A percentile compares a stretch with the other conserved stretches of the same genome.
Conservation (phyloP, 2,797 vertebrate genomes). For the Myotis daubentonii region DNA sequence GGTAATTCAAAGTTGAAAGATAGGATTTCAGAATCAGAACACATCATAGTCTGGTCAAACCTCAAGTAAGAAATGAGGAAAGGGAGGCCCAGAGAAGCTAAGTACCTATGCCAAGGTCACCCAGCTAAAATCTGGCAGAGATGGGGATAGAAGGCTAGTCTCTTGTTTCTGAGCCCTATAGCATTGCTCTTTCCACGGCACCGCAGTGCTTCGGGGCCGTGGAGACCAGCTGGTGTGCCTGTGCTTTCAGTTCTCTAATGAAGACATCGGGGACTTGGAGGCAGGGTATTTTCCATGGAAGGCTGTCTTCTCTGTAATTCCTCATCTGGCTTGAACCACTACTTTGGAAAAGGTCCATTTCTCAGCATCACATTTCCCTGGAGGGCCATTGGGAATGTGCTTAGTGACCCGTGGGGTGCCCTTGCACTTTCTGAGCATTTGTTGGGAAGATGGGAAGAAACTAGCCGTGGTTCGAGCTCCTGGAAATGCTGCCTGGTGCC, state of each 20-base stretch:
- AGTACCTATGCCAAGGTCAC: constrained; percentile 45
- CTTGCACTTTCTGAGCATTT: constrained; percentile 66
- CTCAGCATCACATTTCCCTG: constrained; percentile 62
- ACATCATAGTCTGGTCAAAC: not conserved
- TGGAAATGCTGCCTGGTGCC: constrained; percentile 32
- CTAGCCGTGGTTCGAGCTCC: constrained; percentile 43
- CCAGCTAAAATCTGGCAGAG: constrained; percentile 29
- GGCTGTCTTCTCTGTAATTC: constrained; percentile 69
- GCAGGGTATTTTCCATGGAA: constrained; percentile 69
- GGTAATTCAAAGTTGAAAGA: not conserved
- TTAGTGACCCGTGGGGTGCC: constrained; percentile 49
- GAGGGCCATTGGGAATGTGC: constrained; percentile 60
- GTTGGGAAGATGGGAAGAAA: constrained; percentile 53
- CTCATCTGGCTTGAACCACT: constrained; percentile 65
- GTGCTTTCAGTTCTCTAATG: constrained; percentile 65
- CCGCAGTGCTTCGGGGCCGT: constrained; percentile 17
- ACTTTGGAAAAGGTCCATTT: constrained; percentile 70
- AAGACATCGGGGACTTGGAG: constrained; percentile 75
- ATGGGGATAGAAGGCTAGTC: not conserved
- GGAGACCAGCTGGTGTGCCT: constrained; percentile 72
- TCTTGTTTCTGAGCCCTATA: not conserved
- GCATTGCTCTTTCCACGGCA: constrained; percentile 9
- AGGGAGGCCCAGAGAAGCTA: constrained; percentile 56
- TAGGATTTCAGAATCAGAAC: constrained; percentile 27
- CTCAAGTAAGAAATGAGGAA: constrained; percentile 60